Percentiles rank a stretch among this genome's conserved stretches.
These are phyloP conservation scores for Pseudochirops cupreus DNA, from an alignment of 2,797 vertebrate genomes.

Conservation along the genomic window DNA sequence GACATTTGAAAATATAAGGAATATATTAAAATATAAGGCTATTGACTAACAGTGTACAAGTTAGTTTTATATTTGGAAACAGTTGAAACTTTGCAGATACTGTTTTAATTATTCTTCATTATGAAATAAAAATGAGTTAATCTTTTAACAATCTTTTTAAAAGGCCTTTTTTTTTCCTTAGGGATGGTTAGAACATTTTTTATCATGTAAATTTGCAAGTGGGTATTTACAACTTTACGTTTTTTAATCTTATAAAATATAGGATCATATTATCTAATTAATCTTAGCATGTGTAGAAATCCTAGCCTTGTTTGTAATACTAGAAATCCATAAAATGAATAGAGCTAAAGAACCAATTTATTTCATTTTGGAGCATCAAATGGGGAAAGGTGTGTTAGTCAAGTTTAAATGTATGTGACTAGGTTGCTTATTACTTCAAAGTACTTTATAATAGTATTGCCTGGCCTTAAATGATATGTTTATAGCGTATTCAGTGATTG, in stretches of 20 bases:
- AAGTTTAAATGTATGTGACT: neutral
- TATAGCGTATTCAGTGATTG: neutral
- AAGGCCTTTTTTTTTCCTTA: neutral
- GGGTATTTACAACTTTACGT: neutral
- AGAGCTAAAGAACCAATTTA: neutral
- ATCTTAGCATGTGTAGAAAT: neutral
- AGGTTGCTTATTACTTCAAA: neutral
- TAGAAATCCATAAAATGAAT: neutral
- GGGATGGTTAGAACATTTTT: neutral
- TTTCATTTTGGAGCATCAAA: neutral
- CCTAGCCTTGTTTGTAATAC: neutral
- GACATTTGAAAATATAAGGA: neutral
- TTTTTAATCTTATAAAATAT: neutral
- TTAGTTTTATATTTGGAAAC: neutral
- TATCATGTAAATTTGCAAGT: neutral
- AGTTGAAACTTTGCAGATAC: neutral
- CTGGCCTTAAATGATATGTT: neutral
- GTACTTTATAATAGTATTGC: neutral
- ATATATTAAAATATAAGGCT: neutral
- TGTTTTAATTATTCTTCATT: constrained; percentile 12
- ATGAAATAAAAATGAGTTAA: neutral
- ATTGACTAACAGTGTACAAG: neutral
- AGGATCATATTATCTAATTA: neutral
- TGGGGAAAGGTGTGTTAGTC: neutral
- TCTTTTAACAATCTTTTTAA: neutral